phyloP scores from a whole-genome alignment of 2,797 vertebrate species.

The Numenius phaeopus region DNA sequence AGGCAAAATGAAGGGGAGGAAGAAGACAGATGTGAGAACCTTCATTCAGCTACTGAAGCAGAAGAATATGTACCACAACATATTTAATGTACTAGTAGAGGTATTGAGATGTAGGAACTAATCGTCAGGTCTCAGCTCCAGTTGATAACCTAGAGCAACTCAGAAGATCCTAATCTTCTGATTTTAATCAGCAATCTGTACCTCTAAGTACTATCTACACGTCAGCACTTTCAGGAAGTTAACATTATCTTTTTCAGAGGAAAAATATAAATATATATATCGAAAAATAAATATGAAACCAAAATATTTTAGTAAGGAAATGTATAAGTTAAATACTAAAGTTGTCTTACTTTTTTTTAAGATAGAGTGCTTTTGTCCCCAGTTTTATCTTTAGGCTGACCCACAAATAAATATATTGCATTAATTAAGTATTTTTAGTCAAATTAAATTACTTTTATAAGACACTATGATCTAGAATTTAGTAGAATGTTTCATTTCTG shows the following conservation, averaged over 20 bases:
- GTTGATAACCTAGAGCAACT: not conserved
- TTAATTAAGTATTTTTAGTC: not conserved
- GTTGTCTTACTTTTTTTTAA: not conserved
- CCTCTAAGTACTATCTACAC: not conserved
- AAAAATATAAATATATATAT: not conserved
- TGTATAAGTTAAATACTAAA: not conserved
- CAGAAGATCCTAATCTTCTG: not conserved
- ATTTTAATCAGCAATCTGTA: not conserved
- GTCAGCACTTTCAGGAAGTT: not conserved
- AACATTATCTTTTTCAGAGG: not conserved
- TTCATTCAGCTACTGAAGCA: not conserved
- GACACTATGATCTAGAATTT: not conserved
- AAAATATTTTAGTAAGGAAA: not conserved
- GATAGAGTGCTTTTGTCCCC: not conserved
- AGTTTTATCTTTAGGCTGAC: not conserved
- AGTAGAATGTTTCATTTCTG: not conserved
- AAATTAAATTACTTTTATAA: not conserved
- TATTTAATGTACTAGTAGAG: not conserved
- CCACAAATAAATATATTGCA: not conserved
- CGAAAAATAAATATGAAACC: not conserved
- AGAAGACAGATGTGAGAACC: not conserved
- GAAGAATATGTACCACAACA: not conserved
- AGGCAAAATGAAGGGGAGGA: not conserved
- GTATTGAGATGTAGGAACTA: not conserved
- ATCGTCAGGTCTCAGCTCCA: not conserved